A percentile compares a stretch with the other conserved stretches of the same genome.
These are phyloP conservation scores for Axis porcinus DNA, from an alignment of 2,113 vertebrate genomes.

Conservation along the genomic window DNA sequence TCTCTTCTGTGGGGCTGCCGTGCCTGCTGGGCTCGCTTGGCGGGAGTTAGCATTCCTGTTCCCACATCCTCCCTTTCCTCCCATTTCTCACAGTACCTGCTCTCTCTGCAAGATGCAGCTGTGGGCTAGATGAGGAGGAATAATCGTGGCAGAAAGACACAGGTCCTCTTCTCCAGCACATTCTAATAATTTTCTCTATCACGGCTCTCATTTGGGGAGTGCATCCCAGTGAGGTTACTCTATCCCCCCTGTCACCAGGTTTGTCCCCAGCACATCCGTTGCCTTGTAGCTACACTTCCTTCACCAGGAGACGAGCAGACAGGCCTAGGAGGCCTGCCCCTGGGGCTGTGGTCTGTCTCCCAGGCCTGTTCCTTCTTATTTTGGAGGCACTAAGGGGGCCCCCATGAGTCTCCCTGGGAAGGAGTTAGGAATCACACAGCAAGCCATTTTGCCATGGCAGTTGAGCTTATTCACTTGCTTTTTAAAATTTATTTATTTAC, in stretches of 20 bases:
- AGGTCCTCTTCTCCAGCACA: not conserved
- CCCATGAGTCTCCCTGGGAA: not conserved
- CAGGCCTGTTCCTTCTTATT: not conserved
- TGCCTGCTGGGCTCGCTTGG: not conserved
- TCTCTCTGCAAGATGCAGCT: not conserved
- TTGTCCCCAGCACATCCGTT: not conserved
- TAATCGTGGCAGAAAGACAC: not conserved
- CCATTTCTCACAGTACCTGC: not conserved
- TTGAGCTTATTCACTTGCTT: not conserved
- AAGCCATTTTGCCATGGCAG: not conserved
- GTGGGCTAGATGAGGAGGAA: not conserved
- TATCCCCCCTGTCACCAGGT: not conserved
- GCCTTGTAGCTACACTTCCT: not conserved
- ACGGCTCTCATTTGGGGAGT: not conserved
- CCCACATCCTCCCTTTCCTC: not conserved
- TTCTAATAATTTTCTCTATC: not conserved
- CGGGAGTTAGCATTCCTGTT: not conserved
- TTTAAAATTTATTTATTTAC: not conserved
- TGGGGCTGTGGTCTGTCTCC: not conserved
- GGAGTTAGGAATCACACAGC: not conserved
- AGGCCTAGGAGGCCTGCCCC: not conserved
- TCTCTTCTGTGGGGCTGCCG: not conserved
- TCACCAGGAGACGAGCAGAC: not conserved
- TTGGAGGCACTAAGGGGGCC: not conserved
- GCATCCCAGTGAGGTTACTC: not conserved